These are phyloP conservation scores for Butorides virescens DNA, from an alignment of 2,113 vertebrate species.

Conservation along the genomic window DNA sequence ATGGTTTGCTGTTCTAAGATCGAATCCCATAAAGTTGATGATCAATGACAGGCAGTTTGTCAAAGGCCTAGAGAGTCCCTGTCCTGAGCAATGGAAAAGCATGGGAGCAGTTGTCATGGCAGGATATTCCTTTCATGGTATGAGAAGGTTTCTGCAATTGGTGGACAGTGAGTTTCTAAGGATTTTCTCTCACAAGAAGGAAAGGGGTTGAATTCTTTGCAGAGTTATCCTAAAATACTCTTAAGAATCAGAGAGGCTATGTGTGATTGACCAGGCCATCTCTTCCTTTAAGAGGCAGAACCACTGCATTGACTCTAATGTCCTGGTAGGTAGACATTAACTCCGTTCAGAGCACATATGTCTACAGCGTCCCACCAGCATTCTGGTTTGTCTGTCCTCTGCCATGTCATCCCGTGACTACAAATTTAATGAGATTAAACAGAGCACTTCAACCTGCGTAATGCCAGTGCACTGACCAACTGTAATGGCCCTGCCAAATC, in stretches of 20 bases:
- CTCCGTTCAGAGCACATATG: fast-evolving
- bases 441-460: neutral
- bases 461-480: neutral
- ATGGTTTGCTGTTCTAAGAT: neutral
- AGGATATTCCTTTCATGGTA: neutral
- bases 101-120: neutral
- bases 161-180: neutral
- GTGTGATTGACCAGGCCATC: neutral
- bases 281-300: neutral
- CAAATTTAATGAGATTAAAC: neutral
- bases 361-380: neutral
- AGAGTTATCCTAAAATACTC: neutral
- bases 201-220: neutral
- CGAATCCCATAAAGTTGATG: neutral
- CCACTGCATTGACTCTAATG: neutral
- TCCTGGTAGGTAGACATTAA: neutral
- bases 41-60: neutral
- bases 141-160: neutral
- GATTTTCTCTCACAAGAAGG: neutral
- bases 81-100: neutral
- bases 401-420: neutral
- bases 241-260: neutral
- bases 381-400: neutral
- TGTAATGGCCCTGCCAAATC: neutral
- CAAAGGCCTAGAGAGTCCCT: neutral